Evolutionary conservation across 2,113 vertebrate genomes (phyloP).

Genomic region (Choloepus hoffmanni): DNA sequence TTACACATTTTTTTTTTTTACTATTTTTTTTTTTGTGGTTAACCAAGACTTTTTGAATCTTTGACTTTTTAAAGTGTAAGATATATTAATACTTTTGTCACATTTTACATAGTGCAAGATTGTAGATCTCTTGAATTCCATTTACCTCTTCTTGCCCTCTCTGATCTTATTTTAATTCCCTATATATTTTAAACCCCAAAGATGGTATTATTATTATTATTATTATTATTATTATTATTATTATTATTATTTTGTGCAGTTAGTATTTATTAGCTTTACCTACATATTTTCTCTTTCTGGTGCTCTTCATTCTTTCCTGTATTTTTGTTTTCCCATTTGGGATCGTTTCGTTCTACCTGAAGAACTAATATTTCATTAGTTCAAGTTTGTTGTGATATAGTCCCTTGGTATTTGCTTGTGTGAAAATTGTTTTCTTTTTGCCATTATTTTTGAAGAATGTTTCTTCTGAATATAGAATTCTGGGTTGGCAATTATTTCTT

Average conservation of each 20-base stretch:
- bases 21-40: not conserved
- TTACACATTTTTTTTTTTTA: not conserved
- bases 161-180: not conserved
- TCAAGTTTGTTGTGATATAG: not conserved
- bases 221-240: not conserved
- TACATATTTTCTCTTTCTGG: not conserved
- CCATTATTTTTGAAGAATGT: not conserved
- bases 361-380: conserved; percentile 32
- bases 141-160: not conserved
- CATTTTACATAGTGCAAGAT: not conserved
- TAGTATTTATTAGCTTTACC: not conserved
- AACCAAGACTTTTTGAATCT: not conserved
- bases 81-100: not conserved
- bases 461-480: not conserved
- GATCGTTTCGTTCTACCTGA: conserved; percentile 15
- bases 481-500: not conserved
- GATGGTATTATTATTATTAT: not conserved
- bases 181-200: not conserved
- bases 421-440: conserved; percentile 13
- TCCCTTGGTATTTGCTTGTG: not conserved
- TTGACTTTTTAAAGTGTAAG: not conserved
- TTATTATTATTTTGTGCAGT: not conserved
- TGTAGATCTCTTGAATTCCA: not conserved
- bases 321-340: conserved; percentile 7
- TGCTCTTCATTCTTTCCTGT: not conserved